Evolutionary conservation across 2,888 invertebrate genomes (phyloP).

Genomic region (Melitaea athalia): DNA sequence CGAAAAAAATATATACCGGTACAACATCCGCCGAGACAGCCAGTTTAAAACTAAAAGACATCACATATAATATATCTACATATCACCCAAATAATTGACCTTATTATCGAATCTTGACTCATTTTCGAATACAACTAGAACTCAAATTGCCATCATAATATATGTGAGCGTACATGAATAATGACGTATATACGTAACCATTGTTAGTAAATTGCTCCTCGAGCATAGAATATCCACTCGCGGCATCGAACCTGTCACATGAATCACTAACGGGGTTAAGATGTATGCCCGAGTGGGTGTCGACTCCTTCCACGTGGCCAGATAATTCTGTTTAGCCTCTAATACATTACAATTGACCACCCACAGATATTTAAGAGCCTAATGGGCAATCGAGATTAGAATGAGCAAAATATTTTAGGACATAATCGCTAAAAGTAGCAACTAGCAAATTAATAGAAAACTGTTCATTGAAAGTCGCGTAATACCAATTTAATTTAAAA

Average conservation of each 20-base stretch:
- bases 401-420: constrained; percentile 8
- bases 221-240: constrained; percentile 27
- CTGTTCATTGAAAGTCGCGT: not conserved
- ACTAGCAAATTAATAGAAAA: not conserved
- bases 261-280: constrained; percentile 34
- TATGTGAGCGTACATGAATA: too few species aligned
- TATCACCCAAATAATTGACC: too few species aligned
- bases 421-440: not conserved
- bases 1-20: too few species aligned
- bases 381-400: constrained; percentile 25
- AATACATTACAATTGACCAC: constrained; percentile 35
- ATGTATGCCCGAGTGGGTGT: constrained; percentile 34
- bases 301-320: constrained; percentile 34
- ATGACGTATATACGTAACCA: constrained; percentile 2
- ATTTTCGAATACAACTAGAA: not conserved
- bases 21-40: too few species aligned
- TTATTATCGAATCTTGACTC: not conserved
- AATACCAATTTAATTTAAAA: not conserved
- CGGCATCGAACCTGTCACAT: constrained; percentile 31
- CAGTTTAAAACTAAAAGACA: too few species aligned
- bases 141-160: constrained; percentile 5
- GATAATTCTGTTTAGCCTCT: constrained; percentile 32
- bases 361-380: constrained; percentile 23
- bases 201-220: constrained; percentile 17
- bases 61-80: too few species aligned